These are phyloP conservation scores for Chymomyza caudatula DNA, from an alignment of 2,888 invertebrate species.

Conservation along the genomic window DNA sequence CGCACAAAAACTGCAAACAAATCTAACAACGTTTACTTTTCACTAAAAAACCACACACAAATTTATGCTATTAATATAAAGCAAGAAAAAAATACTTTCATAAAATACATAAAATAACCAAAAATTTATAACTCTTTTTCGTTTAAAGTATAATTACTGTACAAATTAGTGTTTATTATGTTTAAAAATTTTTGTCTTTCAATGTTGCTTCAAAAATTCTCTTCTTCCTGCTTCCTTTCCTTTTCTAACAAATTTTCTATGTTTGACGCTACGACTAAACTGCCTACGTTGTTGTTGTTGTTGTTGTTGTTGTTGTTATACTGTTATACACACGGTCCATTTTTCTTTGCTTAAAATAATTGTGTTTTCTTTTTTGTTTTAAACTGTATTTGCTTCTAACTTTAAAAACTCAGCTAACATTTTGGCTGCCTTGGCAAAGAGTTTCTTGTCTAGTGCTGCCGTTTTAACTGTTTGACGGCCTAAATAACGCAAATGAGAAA, in stretches of 20 bases:
- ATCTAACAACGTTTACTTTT: slow-evolving; percentile 35
- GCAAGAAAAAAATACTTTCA: not conserved
- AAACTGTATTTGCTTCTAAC: slow-evolving; percentile 11
- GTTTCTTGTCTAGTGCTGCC: not conserved
- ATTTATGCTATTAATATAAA: slow-evolving; percentile 43
- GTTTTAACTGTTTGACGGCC: not conserved
- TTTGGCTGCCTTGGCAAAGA: not conserved
- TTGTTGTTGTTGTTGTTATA: not conserved
- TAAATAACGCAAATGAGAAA: too few species aligned
- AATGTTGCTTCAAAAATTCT: slow-evolving; percentile 11
- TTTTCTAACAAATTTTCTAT: slow-evolving; percentile 38
- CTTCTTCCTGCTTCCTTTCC: too few species aligned
- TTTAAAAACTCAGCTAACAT: slow-evolving; percentile 1
- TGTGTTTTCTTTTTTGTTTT: slow-evolving; percentile 16
- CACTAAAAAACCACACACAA: slow-evolving; percentile 29
- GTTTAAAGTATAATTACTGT: slow-evolving; percentile 20
- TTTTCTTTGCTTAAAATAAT: slow-evolving; percentile 26
- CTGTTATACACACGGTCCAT: not conserved
- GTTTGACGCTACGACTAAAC: not conserved
- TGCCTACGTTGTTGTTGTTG: not conserved
- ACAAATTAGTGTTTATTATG: slow-evolving; percentile 13
- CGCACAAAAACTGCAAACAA: slow-evolving; percentile 24
- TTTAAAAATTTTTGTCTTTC: slow-evolving; percentile 25
- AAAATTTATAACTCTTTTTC: not conserved
- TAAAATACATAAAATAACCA: not conserved